Evolutionary conservation across 2,113 vertebrate genomes (phyloP).

Genomic region (Myxocyprinus asiaticus): DNA sequence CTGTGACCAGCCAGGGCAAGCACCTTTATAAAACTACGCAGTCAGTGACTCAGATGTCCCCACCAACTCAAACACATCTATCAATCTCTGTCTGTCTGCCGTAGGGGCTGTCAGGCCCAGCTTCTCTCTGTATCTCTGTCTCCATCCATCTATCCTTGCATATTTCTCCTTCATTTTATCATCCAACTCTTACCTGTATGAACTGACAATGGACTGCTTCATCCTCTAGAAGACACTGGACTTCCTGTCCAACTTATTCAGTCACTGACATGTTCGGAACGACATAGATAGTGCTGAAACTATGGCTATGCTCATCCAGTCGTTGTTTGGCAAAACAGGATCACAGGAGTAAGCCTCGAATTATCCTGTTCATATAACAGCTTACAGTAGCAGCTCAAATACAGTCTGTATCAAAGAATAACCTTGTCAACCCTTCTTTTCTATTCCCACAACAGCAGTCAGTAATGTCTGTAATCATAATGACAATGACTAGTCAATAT

Average conservation of each 20-base stretch:
- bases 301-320: too few relatives aligned
- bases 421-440: too few relatives aligned
- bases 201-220: conserved; percentile 49
- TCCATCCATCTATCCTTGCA: conserved; percentile 27
- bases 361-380: too few relatives aligned
- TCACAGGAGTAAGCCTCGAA: too few relatives aligned
- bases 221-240: conserved; percentile 50
- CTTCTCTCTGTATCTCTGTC: conserved; percentile 28
- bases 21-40: conserved; percentile 48
- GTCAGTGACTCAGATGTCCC: conserved; percentile 44
- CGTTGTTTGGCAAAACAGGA: too few relatives aligned
- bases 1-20: conserved; percentile 41
- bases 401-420: too few relatives aligned
- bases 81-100: conserved; percentile 64
- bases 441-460: too few relatives aligned
- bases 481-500: too few relatives aligned
- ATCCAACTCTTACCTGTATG: conserved; percentile 39
- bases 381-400: too few relatives aligned
- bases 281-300: neutral
- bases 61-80: conserved; percentile 52
- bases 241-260: conserved; percentile 32
- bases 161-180: conserved; percentile 28
- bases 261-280: neutral
- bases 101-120: conserved; percentile 32
- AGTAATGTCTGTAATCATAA: too few relatives aligned